phyloP scores from a whole-genome alignment of 2,888 invertebrate species.

The Eupithecia vulgata region DNA sequence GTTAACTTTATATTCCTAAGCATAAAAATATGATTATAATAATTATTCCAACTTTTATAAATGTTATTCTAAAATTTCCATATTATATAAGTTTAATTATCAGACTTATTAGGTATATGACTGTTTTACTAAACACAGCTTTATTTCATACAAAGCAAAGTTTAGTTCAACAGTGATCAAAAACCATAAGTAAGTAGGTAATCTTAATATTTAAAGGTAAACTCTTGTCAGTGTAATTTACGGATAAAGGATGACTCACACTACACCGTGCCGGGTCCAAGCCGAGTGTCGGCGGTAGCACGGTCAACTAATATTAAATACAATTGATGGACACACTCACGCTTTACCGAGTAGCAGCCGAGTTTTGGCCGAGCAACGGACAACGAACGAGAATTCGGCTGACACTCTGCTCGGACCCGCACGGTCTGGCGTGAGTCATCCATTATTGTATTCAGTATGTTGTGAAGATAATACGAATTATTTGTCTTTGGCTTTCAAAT shows the following conservation, averaged over 20 bases:
- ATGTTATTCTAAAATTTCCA: neutral
- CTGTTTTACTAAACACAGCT: neutral
- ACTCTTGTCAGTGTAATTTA: neutral
- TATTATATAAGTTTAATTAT: neutral
- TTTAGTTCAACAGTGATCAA: neutral
- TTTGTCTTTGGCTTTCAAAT: neutral
- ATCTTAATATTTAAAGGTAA: neutral
- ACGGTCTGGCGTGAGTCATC: too few species aligned
- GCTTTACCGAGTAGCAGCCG: too few species aligned
- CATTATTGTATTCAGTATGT: neutral
- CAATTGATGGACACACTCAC: too few species aligned
- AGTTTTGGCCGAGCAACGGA: too few species aligned
- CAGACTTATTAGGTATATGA: neutral
- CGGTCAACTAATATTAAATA: too few species aligned
- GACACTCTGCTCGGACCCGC: too few species aligned
- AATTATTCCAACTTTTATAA: constrained; percentile 30
- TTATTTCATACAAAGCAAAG: neutral
- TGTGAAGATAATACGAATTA: neutral
- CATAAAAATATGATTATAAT: constrained; percentile 3
- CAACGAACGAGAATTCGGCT: too few species aligned
- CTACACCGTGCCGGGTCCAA: too few species aligned
- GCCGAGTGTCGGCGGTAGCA: too few species aligned
- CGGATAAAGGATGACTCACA: too few species aligned
- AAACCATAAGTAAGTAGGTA: constrained; percentile 3
- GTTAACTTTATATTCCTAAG: constrained; percentile 8